phyloP scores from a whole-genome alignment of 2,888 invertebrate genomes.

The Lasioglossum zephyrum region DNA sequence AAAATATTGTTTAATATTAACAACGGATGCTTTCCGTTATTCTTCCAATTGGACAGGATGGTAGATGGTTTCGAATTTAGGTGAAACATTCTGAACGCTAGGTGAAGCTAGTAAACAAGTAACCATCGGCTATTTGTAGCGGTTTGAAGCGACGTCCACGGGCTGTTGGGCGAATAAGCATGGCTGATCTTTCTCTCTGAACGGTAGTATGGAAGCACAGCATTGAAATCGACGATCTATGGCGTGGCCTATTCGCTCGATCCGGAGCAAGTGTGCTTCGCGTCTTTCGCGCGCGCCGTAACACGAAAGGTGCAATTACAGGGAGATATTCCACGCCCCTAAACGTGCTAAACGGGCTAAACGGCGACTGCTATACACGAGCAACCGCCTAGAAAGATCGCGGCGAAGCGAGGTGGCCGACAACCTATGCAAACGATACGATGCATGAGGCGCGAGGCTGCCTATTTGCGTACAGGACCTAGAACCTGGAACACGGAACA shows the following conservation, averaged over 20 bases:
- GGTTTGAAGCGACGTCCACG: neutral
- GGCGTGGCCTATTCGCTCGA: slow-evolving; percentile 37
- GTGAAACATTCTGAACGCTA: no score
- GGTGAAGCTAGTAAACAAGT: neutral
- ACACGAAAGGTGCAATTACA: slow-evolving; percentile 66
- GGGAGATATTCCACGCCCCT: slow-evolving; percentile 59
- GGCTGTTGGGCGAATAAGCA: neutral
- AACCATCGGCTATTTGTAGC: neutral
- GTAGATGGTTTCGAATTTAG: no score
- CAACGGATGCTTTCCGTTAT: no score
- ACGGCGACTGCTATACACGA: slow-evolving; percentile 31
- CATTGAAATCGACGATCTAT: slow-evolving; percentile 61
- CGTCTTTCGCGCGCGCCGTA: slow-evolving; percentile 23
- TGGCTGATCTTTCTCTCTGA: slow-evolving; percentile 28
- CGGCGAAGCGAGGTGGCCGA: slow-evolving; percentile 2
- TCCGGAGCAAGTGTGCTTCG: neutral
- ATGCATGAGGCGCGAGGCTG: slow-evolving; percentile 24
- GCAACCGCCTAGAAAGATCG: slow-evolving; percentile 52
- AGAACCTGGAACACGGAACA: neutral
- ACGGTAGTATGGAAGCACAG: slow-evolving; percentile 48
- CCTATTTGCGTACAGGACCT: slow-evolving; percentile 48
- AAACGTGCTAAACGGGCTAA: slow-evolving; percentile 3
- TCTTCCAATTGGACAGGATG: no score
- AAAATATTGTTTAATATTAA: no score
- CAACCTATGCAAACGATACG: slow-evolving; percentile 53